Evolutionary conservation across 2,888 invertebrate species (phyloP).

Genomic region (Slavum lentiscoides): DNA sequence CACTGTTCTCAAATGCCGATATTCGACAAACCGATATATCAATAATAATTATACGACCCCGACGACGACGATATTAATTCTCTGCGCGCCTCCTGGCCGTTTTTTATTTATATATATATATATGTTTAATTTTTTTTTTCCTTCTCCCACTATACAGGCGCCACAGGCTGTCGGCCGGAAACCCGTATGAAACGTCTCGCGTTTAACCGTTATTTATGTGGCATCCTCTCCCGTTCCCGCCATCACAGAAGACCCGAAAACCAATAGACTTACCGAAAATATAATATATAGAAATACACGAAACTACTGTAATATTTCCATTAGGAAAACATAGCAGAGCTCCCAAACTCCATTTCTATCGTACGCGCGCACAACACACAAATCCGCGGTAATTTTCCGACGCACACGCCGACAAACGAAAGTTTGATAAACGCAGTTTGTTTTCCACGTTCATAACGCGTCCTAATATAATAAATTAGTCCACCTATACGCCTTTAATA

Average conservation of each 20-base stretch:
- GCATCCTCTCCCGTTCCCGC: no score
- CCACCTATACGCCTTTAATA: neutral
- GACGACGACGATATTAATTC: no score
- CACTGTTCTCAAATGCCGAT: no score
- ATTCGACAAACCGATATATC: no score
- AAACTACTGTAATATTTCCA: constrained; percentile 36
- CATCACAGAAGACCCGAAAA: neutral
- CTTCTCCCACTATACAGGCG: no score
- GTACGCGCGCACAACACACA: neutral
- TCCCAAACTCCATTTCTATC: no score
- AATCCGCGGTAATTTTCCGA: constrained; percentile 27
- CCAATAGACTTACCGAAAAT: constrained; percentile 29
- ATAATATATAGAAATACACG: neutral
- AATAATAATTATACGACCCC: no score
- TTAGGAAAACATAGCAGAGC: neutral
- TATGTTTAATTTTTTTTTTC: no score
- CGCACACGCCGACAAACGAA: constrained; percentile 27
- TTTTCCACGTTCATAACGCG: neutral
- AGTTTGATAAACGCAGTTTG: constrained; percentile 45
- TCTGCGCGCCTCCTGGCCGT: no score
- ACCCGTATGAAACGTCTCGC: no score
- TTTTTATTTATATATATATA: no score
- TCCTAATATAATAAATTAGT: constrained; percentile 40
- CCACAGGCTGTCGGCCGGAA: no score
- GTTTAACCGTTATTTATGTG: constrained; percentile 32